Percentiles rank a stretch among this genome's conserved stretches.
Evolutionary conservation across 2,113 vertebrate genomes (phyloP).

Genomic region (Rhegmatorhina hoffmannsi): DNA sequence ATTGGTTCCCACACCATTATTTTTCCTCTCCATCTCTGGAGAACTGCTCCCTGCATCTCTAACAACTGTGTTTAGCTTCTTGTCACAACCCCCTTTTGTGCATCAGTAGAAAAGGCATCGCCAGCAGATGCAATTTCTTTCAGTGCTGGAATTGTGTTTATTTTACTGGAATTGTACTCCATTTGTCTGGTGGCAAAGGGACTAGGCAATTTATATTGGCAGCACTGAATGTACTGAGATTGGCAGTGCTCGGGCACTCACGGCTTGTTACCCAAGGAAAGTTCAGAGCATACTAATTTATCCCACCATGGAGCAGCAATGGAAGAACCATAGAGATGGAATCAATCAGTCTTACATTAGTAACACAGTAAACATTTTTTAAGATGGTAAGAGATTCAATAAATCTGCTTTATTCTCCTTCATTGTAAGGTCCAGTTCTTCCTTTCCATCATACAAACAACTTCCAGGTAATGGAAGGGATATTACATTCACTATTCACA

Average conservation of each 20-base stretch:
- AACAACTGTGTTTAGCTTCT: constrained; percentile 30
- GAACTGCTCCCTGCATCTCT: neutral
- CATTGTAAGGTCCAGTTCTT: constrained; percentile 34
- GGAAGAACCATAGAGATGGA: neutral
- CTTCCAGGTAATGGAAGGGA: constrained; percentile 53
- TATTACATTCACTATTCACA: constrained; percentile 23
- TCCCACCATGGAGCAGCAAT: neutral
- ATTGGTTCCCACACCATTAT: neutral
- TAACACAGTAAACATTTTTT: constrained; percentile 45
- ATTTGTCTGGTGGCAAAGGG: constrained; percentile 40
- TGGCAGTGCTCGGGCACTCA: neutral
- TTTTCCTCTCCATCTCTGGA: neutral
- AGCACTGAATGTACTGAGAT: constrained; percentile 12
- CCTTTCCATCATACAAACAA: constrained; percentile 50
- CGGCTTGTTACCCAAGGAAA: constrained; percentile 19
- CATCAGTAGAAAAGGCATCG: neutral
- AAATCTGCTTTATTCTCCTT: constrained; percentile 32
- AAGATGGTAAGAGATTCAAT: constrained; percentile 26
- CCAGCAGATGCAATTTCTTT: constrained; percentile 38
- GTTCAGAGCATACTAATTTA: constrained; percentile 36
- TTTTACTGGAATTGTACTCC: constrained; percentile 46
- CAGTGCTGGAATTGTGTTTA: constrained; percentile 42
- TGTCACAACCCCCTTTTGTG: constrained; percentile 7
- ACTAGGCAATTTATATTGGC: constrained; percentile 39
- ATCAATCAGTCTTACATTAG: constrained; percentile 33